Percentiles rank a stretch among this genome's conserved stretches.
Conservation (phyloP, 2,888 invertebrate genomes). For the Aspidiotus destructor region DNA sequence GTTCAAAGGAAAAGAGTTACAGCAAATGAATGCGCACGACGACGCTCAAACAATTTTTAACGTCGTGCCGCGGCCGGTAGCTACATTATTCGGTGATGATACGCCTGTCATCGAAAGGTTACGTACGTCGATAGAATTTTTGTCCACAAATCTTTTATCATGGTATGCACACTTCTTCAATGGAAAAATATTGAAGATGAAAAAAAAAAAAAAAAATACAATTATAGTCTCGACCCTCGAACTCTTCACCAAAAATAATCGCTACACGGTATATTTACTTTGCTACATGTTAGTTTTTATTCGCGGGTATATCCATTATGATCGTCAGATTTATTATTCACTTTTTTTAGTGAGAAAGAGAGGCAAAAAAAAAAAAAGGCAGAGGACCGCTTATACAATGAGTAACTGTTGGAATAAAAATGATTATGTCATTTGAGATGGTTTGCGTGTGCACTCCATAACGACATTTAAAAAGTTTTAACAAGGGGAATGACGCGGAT, state of each 20-base stretch:
- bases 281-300: constrained; percentile 28
- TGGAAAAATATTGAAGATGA: neutral
- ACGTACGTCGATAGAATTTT: constrained; percentile 10
- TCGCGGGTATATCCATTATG: constrained; percentile 21
- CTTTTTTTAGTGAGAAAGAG: constrained; percentile 1
- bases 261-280: constrained; percentile 7
- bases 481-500: neutral
- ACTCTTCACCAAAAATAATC: constrained; percentile 29
- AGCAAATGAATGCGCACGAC: too few relatives aligned
- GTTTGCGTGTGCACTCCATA: neutral
- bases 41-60: too few relatives aligned
- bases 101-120: constrained; percentile 28
- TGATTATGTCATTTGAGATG: constrained; percentile 2
- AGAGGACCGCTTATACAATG: neutral
- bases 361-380: neutral
- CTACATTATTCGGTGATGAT: constrained; percentile 26
- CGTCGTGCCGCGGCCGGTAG: neutral
- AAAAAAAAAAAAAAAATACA: too few relatives aligned
- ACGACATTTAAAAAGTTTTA: neutral
- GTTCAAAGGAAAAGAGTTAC: too few relatives aligned
- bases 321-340: constrained; percentile 18
- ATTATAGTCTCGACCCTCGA: constrained; percentile 23
- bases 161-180: neutral
- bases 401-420: neutral
- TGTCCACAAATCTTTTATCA: constrained; percentile 16